Percentiles rank a stretch among this genome's conserved stretches.
phyloP scores from a whole-genome alignment of 2,888 invertebrate genomes.

The Hirudinaria manillensis region DNA sequence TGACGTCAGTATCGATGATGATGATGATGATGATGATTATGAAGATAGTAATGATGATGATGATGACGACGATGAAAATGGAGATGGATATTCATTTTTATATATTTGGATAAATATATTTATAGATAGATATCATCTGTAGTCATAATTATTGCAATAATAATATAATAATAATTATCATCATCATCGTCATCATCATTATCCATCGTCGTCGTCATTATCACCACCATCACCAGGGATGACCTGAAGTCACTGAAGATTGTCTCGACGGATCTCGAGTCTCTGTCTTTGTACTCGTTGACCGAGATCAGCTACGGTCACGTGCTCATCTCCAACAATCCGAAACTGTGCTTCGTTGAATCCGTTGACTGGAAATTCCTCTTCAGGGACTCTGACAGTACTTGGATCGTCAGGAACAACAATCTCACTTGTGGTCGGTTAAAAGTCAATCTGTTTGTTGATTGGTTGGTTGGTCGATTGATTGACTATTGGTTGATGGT shows the following conservation, averaged over 20 bases:
- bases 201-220: no score
- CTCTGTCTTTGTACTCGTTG: conserved; percentile 74
- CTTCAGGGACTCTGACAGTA: conserved; percentile 30
- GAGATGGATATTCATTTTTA: no score
- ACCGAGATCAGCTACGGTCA: conserved; percentile 79
- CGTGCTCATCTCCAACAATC: conserved; percentile 80
- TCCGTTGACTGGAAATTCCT: conserved; percentile 42
- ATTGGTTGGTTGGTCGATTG: no score
- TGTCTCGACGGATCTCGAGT: conserved; percentile 55
- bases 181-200: no score
- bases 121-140: no score
- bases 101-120: no score
- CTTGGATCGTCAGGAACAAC: background rate
- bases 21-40: no score
- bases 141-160: no score
- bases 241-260: conserved; percentile 31
- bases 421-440: conserved; percentile 19
- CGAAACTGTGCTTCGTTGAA: conserved; percentile 75
- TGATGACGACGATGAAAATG: background rate
- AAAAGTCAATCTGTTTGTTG: background rate
- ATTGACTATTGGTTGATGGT: no score
- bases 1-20: conserved; percentile 6
- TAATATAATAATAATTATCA: no score
- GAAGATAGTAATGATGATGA: no score
- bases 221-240: no score